Conservation (phyloP, 2,888 invertebrate genomes). For the Andrena trimmerana region DNA sequence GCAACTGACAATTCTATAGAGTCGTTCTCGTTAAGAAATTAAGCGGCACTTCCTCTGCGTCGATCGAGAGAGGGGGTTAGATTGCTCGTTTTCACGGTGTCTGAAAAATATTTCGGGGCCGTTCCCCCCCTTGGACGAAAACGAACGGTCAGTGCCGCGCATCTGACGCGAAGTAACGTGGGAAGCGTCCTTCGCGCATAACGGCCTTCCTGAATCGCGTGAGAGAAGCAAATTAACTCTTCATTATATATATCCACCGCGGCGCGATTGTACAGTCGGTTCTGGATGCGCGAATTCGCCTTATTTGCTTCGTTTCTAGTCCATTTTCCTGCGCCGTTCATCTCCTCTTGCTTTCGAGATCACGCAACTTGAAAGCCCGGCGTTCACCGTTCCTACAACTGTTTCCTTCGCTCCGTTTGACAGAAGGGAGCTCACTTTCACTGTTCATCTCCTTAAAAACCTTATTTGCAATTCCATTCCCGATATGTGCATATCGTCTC, state of each 20-base stretch:
- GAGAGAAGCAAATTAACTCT: conserved; percentile 74
- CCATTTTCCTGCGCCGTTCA: conserved; percentile 28
- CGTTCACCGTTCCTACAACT: conserved; percentile 3
- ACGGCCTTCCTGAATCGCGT: conserved; percentile 77
- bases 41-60: not conserved
- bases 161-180: conserved; percentile 74
- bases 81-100: conserved; percentile 17
- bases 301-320: conserved; percentile 37
- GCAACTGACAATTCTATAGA: not conserved
- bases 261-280: conserved; percentile 24
- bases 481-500: not conserved
- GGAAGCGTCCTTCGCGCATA: conserved; percentile 74
- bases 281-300: conserved; percentile 49
- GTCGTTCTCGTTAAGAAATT: not conserved
- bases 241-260: conserved; percentile 55
- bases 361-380: conserved; percentile 45
- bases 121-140: conserved; percentile 22
- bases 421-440: conserved; percentile 32
- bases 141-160: conserved; percentile 46
- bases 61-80: not conserved
- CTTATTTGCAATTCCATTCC: not conserved
- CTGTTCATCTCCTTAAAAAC: conserved; percentile 4
- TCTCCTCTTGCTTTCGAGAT: conserved; percentile 66
- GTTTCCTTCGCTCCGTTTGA: conserved; percentile 14
- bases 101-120: conserved; percentile 22